Evolutionary conservation across 2,888 invertebrate species (phyloP).

Genomic region (Gari tellinella): DNA sequence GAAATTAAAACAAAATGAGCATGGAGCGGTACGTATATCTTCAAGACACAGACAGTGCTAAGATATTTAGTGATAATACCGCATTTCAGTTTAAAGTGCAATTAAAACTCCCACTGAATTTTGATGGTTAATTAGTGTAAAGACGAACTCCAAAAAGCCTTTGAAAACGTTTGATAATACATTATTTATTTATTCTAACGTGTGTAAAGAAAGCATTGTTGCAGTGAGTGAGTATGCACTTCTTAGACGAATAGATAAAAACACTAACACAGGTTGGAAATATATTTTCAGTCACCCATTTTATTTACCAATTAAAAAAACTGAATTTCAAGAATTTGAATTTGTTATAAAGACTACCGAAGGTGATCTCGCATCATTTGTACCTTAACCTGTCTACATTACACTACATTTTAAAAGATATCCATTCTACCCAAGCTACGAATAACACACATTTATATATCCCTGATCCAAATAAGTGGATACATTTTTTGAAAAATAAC

Average conservation of each 20-base stretch:
- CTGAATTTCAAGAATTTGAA: conserved; percentile 41
- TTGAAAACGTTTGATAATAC: conserved; percentile 8
- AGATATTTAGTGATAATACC: conserved; percentile 33
- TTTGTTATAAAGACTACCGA: conserved; percentile 44
- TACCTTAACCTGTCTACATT: conserved; percentile 37
- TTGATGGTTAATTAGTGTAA: conserved; percentile 35
- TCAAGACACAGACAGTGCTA: conserved; percentile 31
- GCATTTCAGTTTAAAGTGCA: conserved; percentile 41
- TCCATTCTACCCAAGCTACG: conserved; percentile 41
- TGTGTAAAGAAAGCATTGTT: conserved; percentile 47
- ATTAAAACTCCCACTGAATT: conserved; percentile 31
- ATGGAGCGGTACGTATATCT: conserved; percentile 42
- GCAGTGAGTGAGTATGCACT: conserved; percentile 26
- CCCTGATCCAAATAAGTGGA: conserved; percentile 28
- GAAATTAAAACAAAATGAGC: no score
- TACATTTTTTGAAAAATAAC: conserved; percentile 21
- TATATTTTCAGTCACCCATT: conserved; percentile 40
- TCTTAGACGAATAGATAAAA: conserved; percentile 35
- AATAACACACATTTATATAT: conserved; percentile 15
- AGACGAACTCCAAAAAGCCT: conserved; percentile 11
- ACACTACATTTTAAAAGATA: conserved; percentile 54
- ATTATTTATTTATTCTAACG: conserved; percentile 36
- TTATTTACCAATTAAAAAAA: conserved; percentile 41
- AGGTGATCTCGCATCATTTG: conserved; percentile 39
- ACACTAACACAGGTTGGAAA: conserved; percentile 25